A percentile compares a stretch with the other conserved stretches of the same genome.
These are phyloP conservation scores for Bombus confusus DNA, from an alignment of 1,140 invertebrate species.

Conservation along the genomic window DNA sequence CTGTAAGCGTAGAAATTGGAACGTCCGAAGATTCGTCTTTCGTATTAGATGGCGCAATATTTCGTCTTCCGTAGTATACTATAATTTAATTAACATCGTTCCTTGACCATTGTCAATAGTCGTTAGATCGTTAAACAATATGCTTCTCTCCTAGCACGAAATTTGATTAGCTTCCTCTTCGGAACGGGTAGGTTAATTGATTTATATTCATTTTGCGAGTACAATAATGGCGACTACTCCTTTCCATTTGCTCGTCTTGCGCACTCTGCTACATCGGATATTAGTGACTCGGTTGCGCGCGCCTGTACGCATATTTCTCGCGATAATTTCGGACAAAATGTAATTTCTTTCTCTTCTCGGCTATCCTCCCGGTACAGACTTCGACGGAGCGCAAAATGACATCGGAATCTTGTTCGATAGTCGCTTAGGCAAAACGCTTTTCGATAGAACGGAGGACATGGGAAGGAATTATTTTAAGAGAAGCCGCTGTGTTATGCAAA, in stretches of 20 bases:
- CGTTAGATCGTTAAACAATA: slow-evolving; percentile 50
- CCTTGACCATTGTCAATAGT: slow-evolving; percentile 38
- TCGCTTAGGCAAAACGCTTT: background rate
- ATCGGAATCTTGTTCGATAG: slow-evolving; percentile 22
- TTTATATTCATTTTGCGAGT: slow-evolving; percentile 52
- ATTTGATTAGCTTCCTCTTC: slow-evolving; percentile 27
- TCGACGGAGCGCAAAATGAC: slow-evolving; percentile 38
- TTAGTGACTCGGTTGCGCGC: slow-evolving; percentile 56
- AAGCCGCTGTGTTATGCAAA: no score
- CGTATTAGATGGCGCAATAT: background rate
- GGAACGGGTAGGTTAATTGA: slow-evolving; percentile 50
- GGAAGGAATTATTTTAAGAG: background rate
- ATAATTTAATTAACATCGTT: slow-evolving; percentile 50
- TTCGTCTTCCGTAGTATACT: background rate
- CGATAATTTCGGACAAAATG: slow-evolving; percentile 60
- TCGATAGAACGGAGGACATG: no score
- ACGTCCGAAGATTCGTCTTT: background rate
- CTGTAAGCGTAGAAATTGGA: background rate
- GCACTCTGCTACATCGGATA: slow-evolving; percentile 52
- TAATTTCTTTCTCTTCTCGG: slow-evolving; percentile 45
- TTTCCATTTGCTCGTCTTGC: slow-evolving; percentile 22
- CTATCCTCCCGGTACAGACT: slow-evolving; percentile 13
- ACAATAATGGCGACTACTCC: slow-evolving; percentile 45
- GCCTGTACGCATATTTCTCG: slow-evolving; percentile 42
- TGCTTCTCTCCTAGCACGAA: slow-evolving; percentile 3